Evolutionary conservation across 2,797 vertebrate genomes (phyloP), one percentile per base, ranked within the genome.

Genomic region (Acridotheres tristis): DNA sequence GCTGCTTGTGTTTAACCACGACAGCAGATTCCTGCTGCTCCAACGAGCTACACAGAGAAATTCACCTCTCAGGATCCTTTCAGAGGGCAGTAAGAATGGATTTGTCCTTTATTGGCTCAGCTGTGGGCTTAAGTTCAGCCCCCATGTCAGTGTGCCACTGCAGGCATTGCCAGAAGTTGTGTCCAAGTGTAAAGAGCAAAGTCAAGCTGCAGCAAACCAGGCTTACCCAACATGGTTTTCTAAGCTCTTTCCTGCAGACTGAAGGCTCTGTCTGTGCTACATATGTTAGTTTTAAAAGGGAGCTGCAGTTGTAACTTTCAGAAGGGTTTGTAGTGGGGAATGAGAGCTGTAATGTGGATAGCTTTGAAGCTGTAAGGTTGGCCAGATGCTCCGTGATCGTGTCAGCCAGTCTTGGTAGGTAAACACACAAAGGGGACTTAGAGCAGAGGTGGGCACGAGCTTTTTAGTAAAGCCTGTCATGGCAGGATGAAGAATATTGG

Each of bases 351-450:
- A 38, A 55, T 7, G 1, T 4, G 15, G 15, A 30, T 47, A 42
- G 47, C 53, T 84, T 88, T 81, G 66, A 84, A 94, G 90, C 25
- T 27, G 21, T 58, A 3, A 48, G 12, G 13, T 10, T 85, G 69
- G 53, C 38, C 62, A 75, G 62, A 14, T 4, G 1, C 43, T 81
- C 30, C 12, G 2, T 2, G 11, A 18, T 25, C 0, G 1, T 54
- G n/a, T 82, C 63, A 65, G 36, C 40, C 15, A 22, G 21, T 45
- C 77, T 50, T 47, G 23, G 20, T 36, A 11, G 79, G 29, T 66
- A 45, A 73, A 75, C 0, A 1, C 40, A 20, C 9, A n/a, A 30
- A 58, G 22, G 11, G 43, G 9, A 7, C 62, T 71, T 58, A 5
- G 1, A 10, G 45, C 53, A 66, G 69, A 53, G 34, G 8, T 26